Evolutionary conservation across 2,888 invertebrate genomes (phyloP), one percentile per base, ranked within the genome.

Genomic region (Autographa pulchrina): DNA sequence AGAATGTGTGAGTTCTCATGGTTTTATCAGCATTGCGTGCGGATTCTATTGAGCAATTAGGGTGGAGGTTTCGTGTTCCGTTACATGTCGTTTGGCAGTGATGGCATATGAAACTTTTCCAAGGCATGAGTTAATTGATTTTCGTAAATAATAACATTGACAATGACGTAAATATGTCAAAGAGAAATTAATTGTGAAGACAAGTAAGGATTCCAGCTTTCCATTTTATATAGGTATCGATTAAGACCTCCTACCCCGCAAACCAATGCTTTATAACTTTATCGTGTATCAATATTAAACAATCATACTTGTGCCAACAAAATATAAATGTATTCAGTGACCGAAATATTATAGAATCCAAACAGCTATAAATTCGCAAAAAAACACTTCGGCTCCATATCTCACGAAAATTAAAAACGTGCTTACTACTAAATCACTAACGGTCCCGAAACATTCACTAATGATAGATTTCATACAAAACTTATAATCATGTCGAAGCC

Each of bases 351-450:
- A 48, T n/a, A 48, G 48, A 11, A 38, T 48, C n/a, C 7, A 48
- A n/a, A n/a, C 48, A n/a, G n/a, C 16, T 48, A n/a, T 48, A n/a
- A 48, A n/a, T 48, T 48, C 48, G 48, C 11, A 65, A 70, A 69
- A 61, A 48, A 52, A 60, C 48, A 18, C 59, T 54, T 52, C 43
- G 5, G 0, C 38, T 62, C 58, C 62, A 71, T 74, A 79, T 61
- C 65, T 79, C 38, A 74, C 71, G 59, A 16, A 70, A 74, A 78
- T 81, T 72, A 78, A 65, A 80, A 69, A 72, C 82, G 35, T 68
- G 69, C 70, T 48, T 48, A 48, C 41, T 59, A 74, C 48, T 52
- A 58, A 35, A 58, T 52, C 20, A 62, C 54, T 79, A 84, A 81
- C 82, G 79, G 79, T 68, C 32, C 8, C 13, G 56, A 52, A 63